Conservation (phyloP, 2,888 invertebrate species). For the Tenthredo mesomela region DNA sequence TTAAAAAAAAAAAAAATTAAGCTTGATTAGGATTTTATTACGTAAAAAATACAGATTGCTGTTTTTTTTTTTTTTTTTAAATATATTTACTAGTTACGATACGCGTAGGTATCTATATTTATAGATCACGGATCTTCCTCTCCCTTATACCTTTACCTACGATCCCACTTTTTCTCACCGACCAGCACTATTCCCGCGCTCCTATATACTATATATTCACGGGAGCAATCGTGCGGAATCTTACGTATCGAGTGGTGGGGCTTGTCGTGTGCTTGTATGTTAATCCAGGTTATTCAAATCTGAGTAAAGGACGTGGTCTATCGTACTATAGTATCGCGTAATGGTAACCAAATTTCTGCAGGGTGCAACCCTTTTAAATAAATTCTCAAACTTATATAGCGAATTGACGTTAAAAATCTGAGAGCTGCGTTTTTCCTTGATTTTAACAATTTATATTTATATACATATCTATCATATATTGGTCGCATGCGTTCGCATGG, state of each 20-base stretch:
- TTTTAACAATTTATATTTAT: not conserved
- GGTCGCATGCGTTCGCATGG: not conserved
- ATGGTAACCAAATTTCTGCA: not conserved
- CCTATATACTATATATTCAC: not conserved
- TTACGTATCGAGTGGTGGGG: slow-evolving; percentile 19
- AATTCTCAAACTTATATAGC: not conserved
- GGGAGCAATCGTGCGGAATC: slow-evolving; percentile 38
- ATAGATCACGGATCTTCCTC: not conserved
- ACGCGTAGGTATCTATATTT: too few species aligned
- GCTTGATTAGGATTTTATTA: too few species aligned
- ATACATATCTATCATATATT: too few species aligned
- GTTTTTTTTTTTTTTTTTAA: not conserved
- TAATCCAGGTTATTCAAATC: slow-evolving; percentile 41
- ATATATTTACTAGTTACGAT: not conserved
- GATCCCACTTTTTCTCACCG: slow-evolving; percentile 6
- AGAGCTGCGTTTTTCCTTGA: not conserved
- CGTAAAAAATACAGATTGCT: too few species aligned
- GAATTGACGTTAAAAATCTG: not conserved
- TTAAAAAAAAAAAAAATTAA: too few species aligned
- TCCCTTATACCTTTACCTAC: too few species aligned
- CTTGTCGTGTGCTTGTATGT: slow-evolving; percentile 33
- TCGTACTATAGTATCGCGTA: not conserved
- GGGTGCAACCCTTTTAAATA: not conserved
- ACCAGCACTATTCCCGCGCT: not conserved
- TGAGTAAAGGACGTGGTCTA: slow-evolving; percentile 9